phyloP scores from a whole-genome alignment of 2,888 invertebrate species.

The Drosophila setosimentum region DNA sequence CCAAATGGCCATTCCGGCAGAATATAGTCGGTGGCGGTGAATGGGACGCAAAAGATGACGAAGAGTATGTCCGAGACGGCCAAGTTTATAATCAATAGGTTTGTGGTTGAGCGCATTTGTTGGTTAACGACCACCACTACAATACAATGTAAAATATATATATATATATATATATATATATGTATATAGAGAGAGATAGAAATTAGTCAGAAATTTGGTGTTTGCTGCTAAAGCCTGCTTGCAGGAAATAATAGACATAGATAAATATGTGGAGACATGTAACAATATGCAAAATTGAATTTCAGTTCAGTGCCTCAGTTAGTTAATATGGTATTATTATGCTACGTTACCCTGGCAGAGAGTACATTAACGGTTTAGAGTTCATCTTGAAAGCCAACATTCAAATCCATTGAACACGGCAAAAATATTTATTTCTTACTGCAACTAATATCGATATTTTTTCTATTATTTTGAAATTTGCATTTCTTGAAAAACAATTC shows the following conservation, averaged over 20 bases:
- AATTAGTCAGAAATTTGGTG: slow-evolving; percentile 9
- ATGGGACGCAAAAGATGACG: slow-evolving; percentile 97
- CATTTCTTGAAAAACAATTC: not conserved
- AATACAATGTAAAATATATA: slow-evolving; percentile 31
- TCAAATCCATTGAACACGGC: too few relatives aligned
- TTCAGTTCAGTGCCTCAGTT: not conserved
- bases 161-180: slow-evolving; percentile 4
- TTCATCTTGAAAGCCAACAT: too few relatives aligned
- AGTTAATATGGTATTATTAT: slow-evolving; percentile 1
- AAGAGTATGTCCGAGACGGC: slow-evolving; percentile 96
- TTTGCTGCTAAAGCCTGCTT: not conserved
- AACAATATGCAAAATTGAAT: not conserved
- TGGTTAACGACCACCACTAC: slow-evolving; percentile 93
- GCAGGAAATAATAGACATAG: not conserved
- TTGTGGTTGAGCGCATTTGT: slow-evolving; percentile 97
- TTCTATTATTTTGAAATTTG: not conserved
- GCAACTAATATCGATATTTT: not conserved
- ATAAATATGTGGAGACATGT: not conserved
- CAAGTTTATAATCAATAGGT: slow-evolving; percentile 95
- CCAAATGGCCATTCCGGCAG: slow-evolving; percentile 96
- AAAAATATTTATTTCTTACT: not conserved
- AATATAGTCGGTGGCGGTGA: slow-evolving; percentile 96
- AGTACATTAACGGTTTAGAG: not conserved
- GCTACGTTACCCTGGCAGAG: not conserved
- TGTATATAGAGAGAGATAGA: not conserved